These are phyloP conservation scores for Hippocampus abdominalis DNA, from an alignment of 2,113 vertebrate genomes.

Conservation along the genomic window DNA sequence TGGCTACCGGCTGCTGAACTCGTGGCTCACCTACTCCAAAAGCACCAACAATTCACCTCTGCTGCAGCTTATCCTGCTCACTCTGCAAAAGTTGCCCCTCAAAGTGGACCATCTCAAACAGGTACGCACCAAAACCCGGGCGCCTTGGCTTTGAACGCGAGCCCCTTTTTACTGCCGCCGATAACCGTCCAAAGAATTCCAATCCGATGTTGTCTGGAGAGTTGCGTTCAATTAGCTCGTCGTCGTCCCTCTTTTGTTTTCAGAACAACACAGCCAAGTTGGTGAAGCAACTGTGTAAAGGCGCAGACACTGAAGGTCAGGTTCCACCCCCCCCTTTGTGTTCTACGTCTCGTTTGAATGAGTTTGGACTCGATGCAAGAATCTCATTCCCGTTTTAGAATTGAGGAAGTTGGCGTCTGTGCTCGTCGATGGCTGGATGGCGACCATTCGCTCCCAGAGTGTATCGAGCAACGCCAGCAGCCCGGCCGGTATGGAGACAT, in stretches of 20 bases:
- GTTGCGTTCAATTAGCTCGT: background rate
- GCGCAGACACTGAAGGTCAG: conserved; percentile 86
- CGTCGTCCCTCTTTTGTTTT: background rate
- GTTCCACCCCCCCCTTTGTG: background rate
- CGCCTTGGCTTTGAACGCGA: background rate
- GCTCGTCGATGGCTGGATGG: conserved; percentile 94
- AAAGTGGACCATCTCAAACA: conserved; percentile 93
- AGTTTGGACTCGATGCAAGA: background rate
- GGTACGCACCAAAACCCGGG: conserved; percentile 60
- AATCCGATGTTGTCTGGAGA: background rate
- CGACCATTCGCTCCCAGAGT: conserved; percentile 89
- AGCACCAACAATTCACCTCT: conserved; percentile 84
- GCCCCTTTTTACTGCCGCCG: background rate
- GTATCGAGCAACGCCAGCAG: conserved; percentile 67
- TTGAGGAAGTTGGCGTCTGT: conserved; percentile 84
- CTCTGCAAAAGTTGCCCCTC: conserved; percentile 88
- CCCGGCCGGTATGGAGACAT: conserved; percentile 60
- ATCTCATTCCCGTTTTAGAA: conserved; percentile 62
- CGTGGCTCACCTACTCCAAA: conserved; percentile 89
- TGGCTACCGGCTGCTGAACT: conserved; percentile 89
- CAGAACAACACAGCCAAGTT: conserved; percentile 96
- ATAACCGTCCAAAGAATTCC: background rate
- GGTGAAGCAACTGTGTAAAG: conserved; percentile 93
- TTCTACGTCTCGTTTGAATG: background rate
- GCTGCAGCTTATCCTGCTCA: conserved; percentile 88